Evolutionary conservation across 2,113 vertebrate genomes (phyloP), one percentile per base, ranked within the genome.

Genomic region (Ramphastos sulfuratus): DNA sequence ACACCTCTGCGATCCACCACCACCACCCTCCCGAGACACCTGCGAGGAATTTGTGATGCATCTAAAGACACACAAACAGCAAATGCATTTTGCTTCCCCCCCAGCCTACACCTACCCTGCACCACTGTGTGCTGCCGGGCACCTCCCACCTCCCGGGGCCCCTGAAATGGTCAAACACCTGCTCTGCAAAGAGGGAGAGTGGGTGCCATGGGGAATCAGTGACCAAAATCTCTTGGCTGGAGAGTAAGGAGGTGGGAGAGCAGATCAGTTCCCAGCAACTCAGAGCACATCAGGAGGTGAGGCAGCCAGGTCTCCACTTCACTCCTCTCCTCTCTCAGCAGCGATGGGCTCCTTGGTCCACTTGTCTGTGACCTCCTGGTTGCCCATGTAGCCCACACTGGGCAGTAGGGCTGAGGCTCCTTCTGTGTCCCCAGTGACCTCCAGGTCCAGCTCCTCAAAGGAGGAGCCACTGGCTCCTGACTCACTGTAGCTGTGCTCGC

Each of bases 381-480:
- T 85, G 75, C 97, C 96, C 1, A 5, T 4, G 0, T 75, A 88
- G 67, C 83, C 90, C 11, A 17, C 37, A 1, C 79, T 76, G 0
- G 69, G 84, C 30, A 90, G 65, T 52, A 93, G 95, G 46, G 94
- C 95, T 6, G 86, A 37, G 42, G 87, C 44, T 35, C 97, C 97
- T 24, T 97, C 97, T 10, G 89, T 95, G 0, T 96, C 92, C 31
- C 78, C 97, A 0, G 96, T 78, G 10, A 75, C 97, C 94, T 99
- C 99, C 97, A 99, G 97, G 96, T 99, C 99, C 64, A 99, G 98
- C 95, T 99, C 99, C 94, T 99, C 99, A 7, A 99, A 99, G 84
- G 99, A 99, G 2, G 99, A 99, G 86, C 98, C 98, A 2, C 99
- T 99, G 96, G 98, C 98, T 50, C 98, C 96, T 0, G 99, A 99